Conservation (phyloP, 2,888 invertebrate species). For the Spisula solida region DNA sequence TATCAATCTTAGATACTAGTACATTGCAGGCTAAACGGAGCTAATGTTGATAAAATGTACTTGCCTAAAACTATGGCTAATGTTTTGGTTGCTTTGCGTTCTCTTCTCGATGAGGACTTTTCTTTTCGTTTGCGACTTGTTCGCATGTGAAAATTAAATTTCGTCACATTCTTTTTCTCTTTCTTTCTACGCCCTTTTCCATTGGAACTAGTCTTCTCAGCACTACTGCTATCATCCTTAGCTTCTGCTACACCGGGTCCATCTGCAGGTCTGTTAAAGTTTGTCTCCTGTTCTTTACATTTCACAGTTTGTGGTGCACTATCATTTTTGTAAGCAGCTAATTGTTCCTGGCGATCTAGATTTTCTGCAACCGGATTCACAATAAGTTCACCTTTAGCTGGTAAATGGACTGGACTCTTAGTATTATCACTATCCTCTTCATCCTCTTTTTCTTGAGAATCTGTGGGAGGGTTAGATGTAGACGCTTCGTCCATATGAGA, state of each 20-base stretch:
- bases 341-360: constrained; percentile 68
- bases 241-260: constrained; percentile 50
- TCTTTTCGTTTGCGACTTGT: constrained; percentile 94
- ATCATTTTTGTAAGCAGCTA: constrained; percentile 36
- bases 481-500: constrained; percentile 74
- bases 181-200: constrained; percentile 71
- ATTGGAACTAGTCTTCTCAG: constrained; percentile 63
- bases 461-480: constrained; percentile 74
- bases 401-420: constrained; percentile 76
- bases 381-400: constrained; percentile 94
- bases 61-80: constrained; percentile 98
- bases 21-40: no score
- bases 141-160: constrained; percentile 86
- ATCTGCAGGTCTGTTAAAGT: constrained; percentile 47
- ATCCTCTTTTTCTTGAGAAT: constrained; percentile 81
- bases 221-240: constrained; percentile 67
- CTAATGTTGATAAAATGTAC: constrained; percentile 22
- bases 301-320: background rate
- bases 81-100: constrained; percentile 99
- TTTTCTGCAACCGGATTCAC: constrained; percentile 93
- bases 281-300: constrained; percentile 60
- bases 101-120: constrained; percentile 88
- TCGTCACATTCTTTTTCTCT: constrained; percentile 84
- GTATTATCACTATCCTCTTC: constrained; percentile 77
- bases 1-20: no score